Evolutionary conservation across 1,140 invertebrate genomes (phyloP).

Genomic region (Neodiprion pinetum): DNA sequence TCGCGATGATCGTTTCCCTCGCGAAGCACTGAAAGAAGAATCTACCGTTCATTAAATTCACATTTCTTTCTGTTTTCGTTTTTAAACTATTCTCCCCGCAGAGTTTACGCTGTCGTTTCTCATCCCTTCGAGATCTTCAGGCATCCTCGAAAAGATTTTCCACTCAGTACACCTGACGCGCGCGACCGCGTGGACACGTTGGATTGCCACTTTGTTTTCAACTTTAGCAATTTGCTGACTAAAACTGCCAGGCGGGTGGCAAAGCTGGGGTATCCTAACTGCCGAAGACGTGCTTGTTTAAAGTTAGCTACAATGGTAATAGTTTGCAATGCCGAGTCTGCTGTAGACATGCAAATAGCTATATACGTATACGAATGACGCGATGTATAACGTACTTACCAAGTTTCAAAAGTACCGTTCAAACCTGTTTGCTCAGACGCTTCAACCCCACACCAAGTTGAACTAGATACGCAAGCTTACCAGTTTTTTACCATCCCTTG

Average conservation of each 20-base stretch:
- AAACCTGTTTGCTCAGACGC: neutral
- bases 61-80: neutral
- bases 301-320: neutral
- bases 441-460: neutral
- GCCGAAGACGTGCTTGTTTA: neutral
- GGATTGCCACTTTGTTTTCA: neutral
- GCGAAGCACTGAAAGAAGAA: neutral
- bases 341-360: neutral
- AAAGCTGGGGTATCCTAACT: neutral
- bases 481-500: neutral
- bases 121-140: neutral
- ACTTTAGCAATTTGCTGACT: neutral
- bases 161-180: neutral
- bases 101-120: neutral
- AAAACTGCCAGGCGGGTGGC: neutral
- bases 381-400: neutral
- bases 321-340: neutral
- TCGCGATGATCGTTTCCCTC: neutral
- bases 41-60: neutral
- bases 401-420: neutral
- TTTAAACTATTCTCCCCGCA: neutral
- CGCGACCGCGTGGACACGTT: neutral
- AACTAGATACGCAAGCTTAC: too few relatives aligned
- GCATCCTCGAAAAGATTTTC: neutral
- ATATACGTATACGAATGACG: too few relatives aligned